A percentile compares a stretch with the other conserved stretches of the same genome.
These are phyloP conservation scores for Drosophila kokeensis DNA, from an alignment of 2,888 invertebrate species.

Conservation along the genomic window DNA sequence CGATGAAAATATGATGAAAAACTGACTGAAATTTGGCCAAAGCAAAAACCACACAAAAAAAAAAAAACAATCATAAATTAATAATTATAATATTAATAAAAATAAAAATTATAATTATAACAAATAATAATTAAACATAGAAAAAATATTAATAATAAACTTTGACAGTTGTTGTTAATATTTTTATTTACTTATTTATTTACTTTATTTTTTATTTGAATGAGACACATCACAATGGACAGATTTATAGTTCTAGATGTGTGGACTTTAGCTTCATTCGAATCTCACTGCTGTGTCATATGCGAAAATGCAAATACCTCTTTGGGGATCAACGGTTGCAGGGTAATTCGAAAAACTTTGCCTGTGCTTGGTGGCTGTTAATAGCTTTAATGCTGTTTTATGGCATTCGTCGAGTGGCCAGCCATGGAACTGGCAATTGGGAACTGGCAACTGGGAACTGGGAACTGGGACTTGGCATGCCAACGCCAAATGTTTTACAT, in stretches of 20 bases:
- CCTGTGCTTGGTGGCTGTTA: constrained; percentile 60
- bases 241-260: neutral
- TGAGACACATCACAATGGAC: neutral
- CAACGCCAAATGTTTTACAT: constrained; percentile 77
- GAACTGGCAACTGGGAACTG: constrained; percentile 6
- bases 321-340: neutral
- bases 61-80: neutral
- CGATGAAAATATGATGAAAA: neutral
- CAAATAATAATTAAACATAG: neutral
- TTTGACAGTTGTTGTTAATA: too few species aligned
- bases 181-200: too few species aligned
- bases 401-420: constrained; percentile 74
- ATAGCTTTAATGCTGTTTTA: constrained; percentile 78
- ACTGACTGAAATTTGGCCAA: neutral
- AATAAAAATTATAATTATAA: neutral
- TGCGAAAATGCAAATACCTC: neutral
- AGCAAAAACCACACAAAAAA: neutral
- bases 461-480: constrained; percentile 69
- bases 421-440: constrained; percentile 35
- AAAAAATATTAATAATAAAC: neutral
- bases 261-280: neutral
- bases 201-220: too few species aligned
- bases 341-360: constrained; percentile 44
- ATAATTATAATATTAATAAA: neutral
- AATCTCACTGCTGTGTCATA: neutral